A percentile compares a stretch with the other conserved stretches of the same genome.
Evolutionary conservation across 1,140 invertebrate genomes (phyloP).

Genomic region (Drosophila bipectinata): DNA sequence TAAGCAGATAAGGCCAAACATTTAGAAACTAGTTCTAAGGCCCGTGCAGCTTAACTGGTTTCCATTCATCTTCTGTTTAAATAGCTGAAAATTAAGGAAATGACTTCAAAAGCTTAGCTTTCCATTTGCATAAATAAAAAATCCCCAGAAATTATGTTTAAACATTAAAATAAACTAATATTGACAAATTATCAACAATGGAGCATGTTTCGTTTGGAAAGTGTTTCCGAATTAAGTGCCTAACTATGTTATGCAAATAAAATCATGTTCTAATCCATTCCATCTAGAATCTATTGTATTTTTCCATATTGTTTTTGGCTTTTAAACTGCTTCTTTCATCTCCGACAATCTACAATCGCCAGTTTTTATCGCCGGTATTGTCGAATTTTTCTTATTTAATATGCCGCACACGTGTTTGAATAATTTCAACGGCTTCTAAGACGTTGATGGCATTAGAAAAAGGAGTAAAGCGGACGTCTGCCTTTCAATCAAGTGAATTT

Average conservation of each 20-base stretch:
- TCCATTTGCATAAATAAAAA: background rate
- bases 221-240: background rate
- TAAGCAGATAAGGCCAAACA: background rate
- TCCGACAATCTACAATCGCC: slow-evolving; percentile 19
- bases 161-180: background rate
- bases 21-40: slow-evolving; percentile 21
- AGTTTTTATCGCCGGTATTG: slow-evolving; percentile 2
- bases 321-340: slow-evolving; percentile 34
- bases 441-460: slow-evolving; percentile 56
- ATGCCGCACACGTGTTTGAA: slow-evolving; percentile 57
- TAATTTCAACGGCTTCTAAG: slow-evolving; percentile 64
- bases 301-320: background rate
- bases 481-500: slow-evolving; percentile 51
- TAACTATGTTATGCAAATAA: background rate
- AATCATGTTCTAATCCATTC: background rate
- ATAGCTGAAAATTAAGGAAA: background rate
- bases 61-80: slow-evolving; percentile 4
- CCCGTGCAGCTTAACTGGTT: slow-evolving; percentile 1
- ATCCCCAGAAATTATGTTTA: background rate
- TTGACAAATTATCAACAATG: background rate
- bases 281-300: background rate
- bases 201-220: background rate
- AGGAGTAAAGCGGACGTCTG: slow-evolving; percentile 29
- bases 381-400: slow-evolving; percentile 33
- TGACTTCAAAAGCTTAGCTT: background rate